These are phyloP conservation scores for Galemys pyrenaicus DNA, from an alignment of 2,113 vertebrate species.

Conservation along the genomic window DNA sequence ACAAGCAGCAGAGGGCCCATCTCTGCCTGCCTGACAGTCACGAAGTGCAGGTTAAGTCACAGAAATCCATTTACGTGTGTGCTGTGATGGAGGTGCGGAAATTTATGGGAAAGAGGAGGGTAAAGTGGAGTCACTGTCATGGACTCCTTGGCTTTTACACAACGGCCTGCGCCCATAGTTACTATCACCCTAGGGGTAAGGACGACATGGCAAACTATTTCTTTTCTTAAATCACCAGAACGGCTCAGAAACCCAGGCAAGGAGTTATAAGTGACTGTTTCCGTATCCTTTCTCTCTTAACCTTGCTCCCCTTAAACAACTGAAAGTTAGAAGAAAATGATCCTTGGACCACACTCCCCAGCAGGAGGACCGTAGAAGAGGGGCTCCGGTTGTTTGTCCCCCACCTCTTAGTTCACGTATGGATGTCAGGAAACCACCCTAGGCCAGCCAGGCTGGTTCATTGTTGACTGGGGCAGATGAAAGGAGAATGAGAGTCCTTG, in stretches of 20 bases:
- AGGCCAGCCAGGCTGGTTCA: no score
- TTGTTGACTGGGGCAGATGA: no score
- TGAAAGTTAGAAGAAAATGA: neutral
- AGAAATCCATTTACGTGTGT: neutral
- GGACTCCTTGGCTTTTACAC: neutral
- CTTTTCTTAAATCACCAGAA: neutral
- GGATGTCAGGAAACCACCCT: neutral
- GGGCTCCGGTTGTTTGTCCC: neutral
- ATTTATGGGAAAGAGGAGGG: neutral
- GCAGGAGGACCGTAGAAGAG: fast-evolving
- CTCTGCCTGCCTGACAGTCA: neutral
- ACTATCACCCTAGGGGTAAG: neutral
- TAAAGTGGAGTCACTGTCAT: neutral
- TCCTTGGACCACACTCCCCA: neutral
- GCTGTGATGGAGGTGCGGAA: neutral
- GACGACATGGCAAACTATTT: fast-evolving
- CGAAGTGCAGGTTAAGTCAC: neutral
- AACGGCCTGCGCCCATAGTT: neutral
- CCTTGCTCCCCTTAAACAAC: neutral
- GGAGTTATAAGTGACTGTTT: neutral
- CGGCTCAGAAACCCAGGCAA: neutral
- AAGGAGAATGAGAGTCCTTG: no score
- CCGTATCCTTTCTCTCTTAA: neutral
- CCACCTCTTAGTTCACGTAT: neutral
- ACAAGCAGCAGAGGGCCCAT: fast-evolving